Evolutionary conservation across 2,888 invertebrate genomes (phyloP).

Genomic region (Ochropacha duplaris): DNA sequence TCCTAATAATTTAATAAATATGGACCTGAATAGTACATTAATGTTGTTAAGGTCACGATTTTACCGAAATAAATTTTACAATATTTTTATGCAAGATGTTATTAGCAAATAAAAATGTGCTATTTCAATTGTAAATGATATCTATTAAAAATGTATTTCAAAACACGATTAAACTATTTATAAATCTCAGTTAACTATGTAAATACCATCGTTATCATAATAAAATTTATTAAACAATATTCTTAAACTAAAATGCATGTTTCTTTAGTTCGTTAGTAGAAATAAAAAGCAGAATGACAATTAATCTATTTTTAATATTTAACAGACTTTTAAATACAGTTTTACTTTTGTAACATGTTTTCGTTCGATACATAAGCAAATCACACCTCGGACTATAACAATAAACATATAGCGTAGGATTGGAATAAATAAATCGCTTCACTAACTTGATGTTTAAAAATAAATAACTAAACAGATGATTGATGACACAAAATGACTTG

Average conservation of each 20-base stretch:
- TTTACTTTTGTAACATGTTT: conserved; percentile 69
- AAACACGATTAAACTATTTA: not conserved
- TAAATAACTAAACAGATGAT: conserved; percentile 51
- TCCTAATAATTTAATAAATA: too few relatives aligned
- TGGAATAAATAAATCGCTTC: conserved; percentile 66
- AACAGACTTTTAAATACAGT: conserved; percentile 81
- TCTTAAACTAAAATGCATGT: conserved; percentile 12
- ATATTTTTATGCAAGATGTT: too few relatives aligned
- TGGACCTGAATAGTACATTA: too few relatives aligned
- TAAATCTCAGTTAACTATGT: conserved; percentile 26
- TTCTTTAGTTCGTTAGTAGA: conserved; percentile 4
- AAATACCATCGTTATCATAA: conserved; percentile 44
- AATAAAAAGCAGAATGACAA: conserved; percentile 47
- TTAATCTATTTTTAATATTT: conserved; percentile 67
- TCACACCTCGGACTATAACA: conserved; percentile 64
- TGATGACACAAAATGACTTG: conserved; percentile 70
- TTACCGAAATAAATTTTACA: too few relatives aligned
- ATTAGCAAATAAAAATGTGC: too few relatives aligned
- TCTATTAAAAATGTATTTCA: conserved; percentile 14
- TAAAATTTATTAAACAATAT: conserved; percentile 32
- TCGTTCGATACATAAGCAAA: conserved; percentile 60
- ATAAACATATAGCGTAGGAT: conserved; percentile 73
- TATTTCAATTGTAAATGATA: not conserved
- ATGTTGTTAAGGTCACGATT: too few relatives aligned
- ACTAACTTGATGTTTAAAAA: conserved; percentile 49